A percentile compares a stretch with the other conserved stretches of the same genome.
These are phyloP conservation scores for Ramphastos sulfuratus DNA, from an alignment of 2,113 vertebrate genomes.

Conservation along the genomic window DNA sequence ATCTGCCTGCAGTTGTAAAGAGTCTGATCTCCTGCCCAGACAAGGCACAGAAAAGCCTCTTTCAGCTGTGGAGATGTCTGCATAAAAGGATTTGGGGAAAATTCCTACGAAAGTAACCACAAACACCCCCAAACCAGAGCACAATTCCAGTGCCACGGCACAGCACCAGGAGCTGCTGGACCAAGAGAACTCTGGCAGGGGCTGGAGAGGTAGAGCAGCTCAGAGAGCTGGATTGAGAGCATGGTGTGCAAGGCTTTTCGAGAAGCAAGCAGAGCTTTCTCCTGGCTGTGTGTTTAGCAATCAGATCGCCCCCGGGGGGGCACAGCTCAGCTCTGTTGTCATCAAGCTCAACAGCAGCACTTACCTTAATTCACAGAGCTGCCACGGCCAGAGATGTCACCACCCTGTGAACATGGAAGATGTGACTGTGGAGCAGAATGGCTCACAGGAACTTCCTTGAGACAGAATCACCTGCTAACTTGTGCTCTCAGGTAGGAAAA, in stretches of 20 bases:
- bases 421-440: neutral
- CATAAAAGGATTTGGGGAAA: neutral
- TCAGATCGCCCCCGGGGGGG: neutral
- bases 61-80: neutral
- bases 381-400: conserved; percentile 43
- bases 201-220: neutral
- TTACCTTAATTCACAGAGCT: conserved; percentile 57
- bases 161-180: neutral
- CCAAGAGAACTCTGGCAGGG: neutral
- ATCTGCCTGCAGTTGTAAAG: neutral
- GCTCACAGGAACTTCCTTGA: conserved; percentile 29
- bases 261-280: neutral
- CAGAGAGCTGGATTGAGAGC: neutral
- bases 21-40: neutral
- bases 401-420: conserved; percentile 26
- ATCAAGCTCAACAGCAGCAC: conserved; percentile 63
- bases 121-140: neutral
- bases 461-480: neutral
- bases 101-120: neutral
- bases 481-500: neutral
- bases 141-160: neutral
- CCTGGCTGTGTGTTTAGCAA: neutral
- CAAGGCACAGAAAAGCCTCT: neutral
- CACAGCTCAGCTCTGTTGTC: conserved; percentile 43
- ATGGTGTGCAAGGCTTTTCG: neutral